Base-by-base conservation (phyloP, 30 jellyfish, hydroid and myxozoan genomes). In the Clytia hemisphaerica region DNA sequence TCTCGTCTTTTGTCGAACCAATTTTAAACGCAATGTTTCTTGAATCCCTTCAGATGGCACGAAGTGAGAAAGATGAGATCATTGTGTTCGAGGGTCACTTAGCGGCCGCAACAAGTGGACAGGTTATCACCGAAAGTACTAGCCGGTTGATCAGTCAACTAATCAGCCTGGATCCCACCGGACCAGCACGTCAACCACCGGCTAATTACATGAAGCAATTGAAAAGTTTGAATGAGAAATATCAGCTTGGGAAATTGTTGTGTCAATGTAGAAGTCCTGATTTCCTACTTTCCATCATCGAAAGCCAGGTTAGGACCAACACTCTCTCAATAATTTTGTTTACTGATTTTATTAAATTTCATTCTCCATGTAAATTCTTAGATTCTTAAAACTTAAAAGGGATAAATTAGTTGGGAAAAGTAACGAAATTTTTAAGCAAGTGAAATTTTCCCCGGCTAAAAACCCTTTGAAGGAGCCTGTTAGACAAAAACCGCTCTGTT, bases 81-180 rank as follows among this genome's bases (percentile, higher is more conserved):
- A 69, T 86, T 48, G 85, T 63, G 27, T 86, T 86, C 67, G 96
- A 86, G 63, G 69, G 94, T 12, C 96, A 86, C 67, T 50, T 86
- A 12, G 96, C 96, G 28, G 96, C 96, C 12, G 96, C 96, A 12
- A 86, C 96, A 10, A 75, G 75, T 27, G 94, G 96, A 21, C 50
- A 67, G 21, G 53, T 72, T 9, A 86, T 86, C 3, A 72, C 96
- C 3, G 88, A 86, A 50, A 87, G 93, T 16, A 78, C 82, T 65
- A 86, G 96, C 75, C 79, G 78, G 77, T 78, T 86, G 64, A 60
- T 77, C 61, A 77, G 73, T 37, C 94, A 86, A 72, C 84, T 86
- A 35, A 63, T 86, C 54, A 86, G 94, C 45, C 75, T 86, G 40
- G 94, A 86, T 44, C 93, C 96, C 12, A 72, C 86, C 59, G 96